phyloP scores from a whole-genome alignment of 2,797 vertebrate genomes.

The Odontamblyopus lacepedii region DNA sequence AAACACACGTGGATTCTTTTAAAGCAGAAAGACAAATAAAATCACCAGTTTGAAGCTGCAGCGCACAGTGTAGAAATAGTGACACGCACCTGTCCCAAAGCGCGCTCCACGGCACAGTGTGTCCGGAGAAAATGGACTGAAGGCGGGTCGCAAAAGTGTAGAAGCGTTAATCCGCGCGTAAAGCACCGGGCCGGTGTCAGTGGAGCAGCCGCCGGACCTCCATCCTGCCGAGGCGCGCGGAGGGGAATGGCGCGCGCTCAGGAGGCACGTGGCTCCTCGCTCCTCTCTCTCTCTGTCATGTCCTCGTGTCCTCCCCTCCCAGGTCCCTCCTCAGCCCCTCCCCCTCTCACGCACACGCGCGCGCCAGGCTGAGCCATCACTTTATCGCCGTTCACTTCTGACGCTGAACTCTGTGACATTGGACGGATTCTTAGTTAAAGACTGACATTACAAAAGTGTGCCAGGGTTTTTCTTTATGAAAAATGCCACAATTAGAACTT shows the following conservation, averaged over 20 bases:
- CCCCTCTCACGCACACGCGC: not conserved
- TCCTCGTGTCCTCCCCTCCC: not conserved
- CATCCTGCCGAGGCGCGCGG: slow-evolving; percentile 73
- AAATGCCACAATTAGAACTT: not conserved
- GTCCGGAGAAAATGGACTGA: not conserved
- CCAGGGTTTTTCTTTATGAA: not conserved
- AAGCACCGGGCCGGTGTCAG: not conserved
- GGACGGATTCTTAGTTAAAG: not conserved
- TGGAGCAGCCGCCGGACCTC: slow-evolving; percentile 56
- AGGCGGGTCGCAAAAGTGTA: not conserved
- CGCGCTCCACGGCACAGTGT: not conserved
- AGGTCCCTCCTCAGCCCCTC: not conserved
- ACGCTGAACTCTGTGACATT: not conserved
- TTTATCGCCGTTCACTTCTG: not conserved
- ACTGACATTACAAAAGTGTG: not conserved
- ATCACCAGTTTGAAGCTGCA: not conserved
- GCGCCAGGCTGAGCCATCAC: no score
- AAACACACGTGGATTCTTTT: no score
- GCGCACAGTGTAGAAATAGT: not conserved
- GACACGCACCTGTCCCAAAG: not conserved
- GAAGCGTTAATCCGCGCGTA: not conserved
- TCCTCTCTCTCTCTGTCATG: slow-evolving; percentile 11
- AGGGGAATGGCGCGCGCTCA: slow-evolving; percentile 73
- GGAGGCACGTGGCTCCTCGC: slow-evolving; percentile 77
- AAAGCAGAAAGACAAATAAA: no score